Evolutionary conservation across 2,797 vertebrate species (phyloP).

Genomic region (Rhinichthys osculus): DNA sequence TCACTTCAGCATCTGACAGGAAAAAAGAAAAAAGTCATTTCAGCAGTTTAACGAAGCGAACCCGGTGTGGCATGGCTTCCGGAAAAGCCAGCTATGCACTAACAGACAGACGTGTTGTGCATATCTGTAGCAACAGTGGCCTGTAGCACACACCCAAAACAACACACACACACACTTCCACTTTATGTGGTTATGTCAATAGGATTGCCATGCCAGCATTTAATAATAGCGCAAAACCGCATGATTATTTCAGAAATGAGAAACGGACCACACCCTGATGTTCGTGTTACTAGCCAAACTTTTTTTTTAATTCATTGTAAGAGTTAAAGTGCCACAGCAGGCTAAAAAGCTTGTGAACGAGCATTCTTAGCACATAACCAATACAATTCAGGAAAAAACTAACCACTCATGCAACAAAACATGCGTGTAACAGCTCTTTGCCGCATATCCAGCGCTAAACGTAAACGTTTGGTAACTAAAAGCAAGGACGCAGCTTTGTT

Average conservation of each 20-base stretch:
- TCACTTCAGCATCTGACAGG: conserved; percentile 60
- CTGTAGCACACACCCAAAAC: conserved; percentile 47
- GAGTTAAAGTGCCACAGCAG: not conserved
- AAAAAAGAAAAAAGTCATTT: conserved; percentile 57
- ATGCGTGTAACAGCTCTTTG: not conserved
- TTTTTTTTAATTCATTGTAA: not conserved
- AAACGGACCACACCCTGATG: conserved; percentile 45
- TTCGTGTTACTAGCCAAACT: conserved; percentile 21
- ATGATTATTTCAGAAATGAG: conserved; percentile 60
- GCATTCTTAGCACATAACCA: not conserved
- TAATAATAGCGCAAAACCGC: conserved; percentile 65
- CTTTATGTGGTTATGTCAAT: conserved; percentile 32
- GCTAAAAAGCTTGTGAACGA: not conserved
- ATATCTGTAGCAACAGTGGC: conserved; percentile 42
- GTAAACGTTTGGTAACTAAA: not conserved
- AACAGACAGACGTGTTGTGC: conserved; percentile 58
- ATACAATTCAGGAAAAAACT: not conserved
- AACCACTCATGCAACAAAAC: not conserved
- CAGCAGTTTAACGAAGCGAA: conserved; percentile 62
- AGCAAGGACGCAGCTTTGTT: not conserved
- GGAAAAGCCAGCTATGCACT: conserved; percentile 63
- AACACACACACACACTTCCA: conserved; percentile 50
- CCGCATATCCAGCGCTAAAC: not conserved
- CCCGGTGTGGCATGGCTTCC: conserved; percentile 55
- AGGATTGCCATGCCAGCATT: conserved; percentile 57